Conservation (phyloP, 2,888 invertebrate genomes). For the Drosophila koepferae region DNA sequence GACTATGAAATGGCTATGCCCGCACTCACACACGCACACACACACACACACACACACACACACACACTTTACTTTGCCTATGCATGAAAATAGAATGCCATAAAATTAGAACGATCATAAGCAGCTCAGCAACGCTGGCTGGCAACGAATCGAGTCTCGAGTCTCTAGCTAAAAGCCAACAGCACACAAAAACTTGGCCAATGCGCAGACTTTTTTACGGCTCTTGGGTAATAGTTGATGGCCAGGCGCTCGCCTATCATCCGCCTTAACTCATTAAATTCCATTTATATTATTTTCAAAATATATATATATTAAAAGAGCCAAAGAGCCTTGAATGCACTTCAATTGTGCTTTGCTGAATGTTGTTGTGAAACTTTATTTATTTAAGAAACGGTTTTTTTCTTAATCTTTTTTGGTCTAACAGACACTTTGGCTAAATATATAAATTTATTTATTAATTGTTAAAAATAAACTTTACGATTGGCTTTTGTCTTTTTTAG, state of each 20-base stretch:
- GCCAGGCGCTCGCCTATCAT: slow-evolving; percentile 59
- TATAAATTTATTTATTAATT: too few relatives aligned
- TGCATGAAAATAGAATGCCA: slow-evolving; percentile 78
- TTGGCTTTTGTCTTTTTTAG: too few relatives aligned
- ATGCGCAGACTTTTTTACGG: slow-evolving; percentile 66
- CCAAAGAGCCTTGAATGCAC: not conserved
- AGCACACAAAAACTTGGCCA: slow-evolving; percentile 56
- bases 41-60: slow-evolving; percentile 25
- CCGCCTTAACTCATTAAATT: slow-evolving; percentile 72
- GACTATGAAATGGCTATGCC: slow-evolving; percentile 69
- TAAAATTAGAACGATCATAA: slow-evolving; percentile 78
- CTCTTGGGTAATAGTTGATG: slow-evolving; percentile 72
- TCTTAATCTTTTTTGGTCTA: too few relatives aligned
- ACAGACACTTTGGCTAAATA: too few relatives aligned
- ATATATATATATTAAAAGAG: slow-evolving; percentile 26
- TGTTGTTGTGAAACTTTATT: too few relatives aligned
- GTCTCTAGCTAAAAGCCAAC: slow-evolving; percentile 25
- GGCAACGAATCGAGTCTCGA: slow-evolving; percentile 28
- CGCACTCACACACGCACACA: slow-evolving; percentile 43
- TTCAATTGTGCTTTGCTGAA: not conserved
- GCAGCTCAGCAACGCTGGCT: slow-evolving; percentile 26
- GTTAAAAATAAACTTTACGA: too few relatives aligned
- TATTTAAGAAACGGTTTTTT: too few relatives aligned
- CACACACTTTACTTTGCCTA: slow-evolving; percentile 50
- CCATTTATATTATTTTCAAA: slow-evolving; percentile 52